Conservation (phyloP, 1,140 invertebrate genomes). For the Pseudomyrmex sp. region DNA sequence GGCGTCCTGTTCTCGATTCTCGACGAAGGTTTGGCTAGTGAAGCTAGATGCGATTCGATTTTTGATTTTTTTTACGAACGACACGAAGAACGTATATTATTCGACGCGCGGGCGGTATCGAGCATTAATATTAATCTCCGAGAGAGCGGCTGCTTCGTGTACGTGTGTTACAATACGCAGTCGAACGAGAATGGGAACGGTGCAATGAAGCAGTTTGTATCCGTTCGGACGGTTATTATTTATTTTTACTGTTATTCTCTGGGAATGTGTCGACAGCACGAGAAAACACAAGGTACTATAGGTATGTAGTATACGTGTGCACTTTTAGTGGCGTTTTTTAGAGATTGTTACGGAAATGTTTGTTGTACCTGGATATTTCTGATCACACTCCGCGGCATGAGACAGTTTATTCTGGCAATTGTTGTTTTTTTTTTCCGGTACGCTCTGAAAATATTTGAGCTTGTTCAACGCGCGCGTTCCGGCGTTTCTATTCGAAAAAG, state of each 20-base stretch:
- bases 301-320: neutral
- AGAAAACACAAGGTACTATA: neutral
- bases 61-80: slow-evolving; percentile 37
- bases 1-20: slow-evolving; percentile 37
- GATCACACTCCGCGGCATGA: neutral
- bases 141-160: neutral
- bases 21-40: slow-evolving; percentile 33
- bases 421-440: neutral
- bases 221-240: slow-evolving; percentile 9
- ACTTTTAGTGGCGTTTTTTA: neutral
- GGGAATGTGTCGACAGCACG: neutral
- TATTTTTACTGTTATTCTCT: slow-evolving; percentile 48
- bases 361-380: neutral
- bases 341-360: slow-evolving; percentile 9
- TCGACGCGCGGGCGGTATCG: slow-evolving; percentile 4
- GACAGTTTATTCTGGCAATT: slow-evolving; percentile 30
- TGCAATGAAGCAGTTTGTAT: slow-evolving; percentile 44
- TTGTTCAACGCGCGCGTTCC: neutral
- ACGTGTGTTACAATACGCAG: slow-evolving; percentile 36
- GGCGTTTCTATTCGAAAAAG: slow-evolving; percentile 4
- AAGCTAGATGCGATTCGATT: slow-evolving; percentile 19
- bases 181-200: slow-evolving; percentile 27
- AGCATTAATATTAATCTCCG: neutral
- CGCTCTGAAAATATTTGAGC: neutral
- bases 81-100: slow-evolving; percentile 19